These are phyloP conservation scores for Pangasius macronema DNA, from an alignment of 2,797 vertebrate genomes.

Conservation along the genomic window DNA sequence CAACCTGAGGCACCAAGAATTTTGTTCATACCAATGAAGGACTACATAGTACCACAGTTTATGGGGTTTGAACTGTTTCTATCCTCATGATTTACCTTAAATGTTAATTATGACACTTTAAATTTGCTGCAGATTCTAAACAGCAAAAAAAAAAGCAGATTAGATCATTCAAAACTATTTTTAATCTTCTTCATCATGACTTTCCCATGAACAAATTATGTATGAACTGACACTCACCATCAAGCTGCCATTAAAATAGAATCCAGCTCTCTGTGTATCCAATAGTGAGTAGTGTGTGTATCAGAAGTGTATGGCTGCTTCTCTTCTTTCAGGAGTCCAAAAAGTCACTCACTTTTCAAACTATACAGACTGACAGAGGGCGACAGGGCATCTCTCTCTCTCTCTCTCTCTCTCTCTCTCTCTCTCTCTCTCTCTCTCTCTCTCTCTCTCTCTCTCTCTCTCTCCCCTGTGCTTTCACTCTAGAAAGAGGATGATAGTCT, in stretches of 20 bases:
- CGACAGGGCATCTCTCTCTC: neutral
- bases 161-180: neutral
- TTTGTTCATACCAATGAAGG: neutral
- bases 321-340: neutral
- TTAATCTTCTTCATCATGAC: neutral
- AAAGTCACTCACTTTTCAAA: neutral
- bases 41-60: neutral
- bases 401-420: slow-evolving; percentile 27
- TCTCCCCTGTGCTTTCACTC: neutral
- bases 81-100: neutral
- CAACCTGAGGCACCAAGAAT: neutral
- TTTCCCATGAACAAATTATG: neutral
- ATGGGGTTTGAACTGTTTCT: neutral
- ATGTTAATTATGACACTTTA: neutral
- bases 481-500: neutral
- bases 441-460: slow-evolving; percentile 15
- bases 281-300: neutral
- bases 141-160: neutral
- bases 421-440: slow-evolving; percentile 18
- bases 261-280: neutral
- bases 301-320: neutral
- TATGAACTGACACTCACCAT: slow-evolving; percentile 11
- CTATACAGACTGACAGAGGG: neutral
- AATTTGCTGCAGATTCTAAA: neutral
- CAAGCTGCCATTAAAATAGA: neutral